A percentile compares a stretch with the other conserved stretches of the same genome.
phyloP scores from a whole-genome alignment of 2,888 invertebrate species.

The Nomada ruficornis region DNA sequence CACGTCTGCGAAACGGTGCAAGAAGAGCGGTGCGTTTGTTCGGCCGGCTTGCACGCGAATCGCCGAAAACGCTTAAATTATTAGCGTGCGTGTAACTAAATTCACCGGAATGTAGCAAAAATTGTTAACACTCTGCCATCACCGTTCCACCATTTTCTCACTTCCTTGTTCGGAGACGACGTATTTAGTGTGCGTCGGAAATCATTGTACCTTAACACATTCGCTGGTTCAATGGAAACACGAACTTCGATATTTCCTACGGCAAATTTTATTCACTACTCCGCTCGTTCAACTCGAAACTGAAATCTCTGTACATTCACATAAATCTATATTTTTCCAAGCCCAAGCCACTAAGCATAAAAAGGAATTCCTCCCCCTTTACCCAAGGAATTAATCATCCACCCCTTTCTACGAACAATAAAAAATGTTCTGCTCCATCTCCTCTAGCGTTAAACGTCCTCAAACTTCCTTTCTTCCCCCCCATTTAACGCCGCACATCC shows the following conservation, averaged over 20 bases:
- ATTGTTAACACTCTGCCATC: conserved; percentile 23
- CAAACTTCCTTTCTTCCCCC: background rate
- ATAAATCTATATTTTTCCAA: too few relatives aligned
- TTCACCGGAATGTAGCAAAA: conserved; percentile 19
- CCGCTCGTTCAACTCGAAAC: too few relatives aligned
- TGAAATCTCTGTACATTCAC: too few relatives aligned
- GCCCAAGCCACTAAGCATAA: too few relatives aligned
- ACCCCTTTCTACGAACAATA: too few relatives aligned
- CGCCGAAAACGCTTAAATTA: conserved; percentile 67
- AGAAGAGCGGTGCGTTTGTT: conserved; percentile 65
- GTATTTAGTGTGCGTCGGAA: background rate
- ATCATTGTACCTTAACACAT: background rate
- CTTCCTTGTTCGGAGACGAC: conserved; percentile 20
- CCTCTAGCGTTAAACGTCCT: background rate
- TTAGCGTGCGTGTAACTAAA: conserved; percentile 28
- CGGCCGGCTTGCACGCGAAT: conserved; percentile 32
- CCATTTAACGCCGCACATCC: background rate
- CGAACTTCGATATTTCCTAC: background rate
- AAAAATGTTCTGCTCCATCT: background rate
- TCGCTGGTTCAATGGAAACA: background rate
- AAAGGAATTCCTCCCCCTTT: too few relatives aligned
- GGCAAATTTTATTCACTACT: too few relatives aligned
- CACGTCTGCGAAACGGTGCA: conserved; percentile 49
- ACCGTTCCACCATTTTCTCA: background rate
- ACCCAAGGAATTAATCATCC: too few relatives aligned